Conservation (phyloP, 2,888 invertebrate genomes). For the Junonia oenone region DNA sequence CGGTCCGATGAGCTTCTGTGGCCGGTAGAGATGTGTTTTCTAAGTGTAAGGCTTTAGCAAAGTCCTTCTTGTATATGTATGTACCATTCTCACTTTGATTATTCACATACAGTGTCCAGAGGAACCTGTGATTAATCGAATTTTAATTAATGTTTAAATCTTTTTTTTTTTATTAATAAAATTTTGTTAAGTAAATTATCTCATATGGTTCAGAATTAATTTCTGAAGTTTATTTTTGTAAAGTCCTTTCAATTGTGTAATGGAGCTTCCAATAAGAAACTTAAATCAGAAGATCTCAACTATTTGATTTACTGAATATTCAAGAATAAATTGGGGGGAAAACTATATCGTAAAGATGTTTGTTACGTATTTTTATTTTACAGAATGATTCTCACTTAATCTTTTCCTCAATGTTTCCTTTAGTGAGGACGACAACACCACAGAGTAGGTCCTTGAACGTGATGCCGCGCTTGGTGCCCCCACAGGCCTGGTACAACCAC, state of each 20-base stretch:
- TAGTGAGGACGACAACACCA: slow-evolving; percentile 91
- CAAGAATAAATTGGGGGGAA: background rate
- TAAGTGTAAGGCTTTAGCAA: slow-evolving; percentile 81
- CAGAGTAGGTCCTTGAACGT: slow-evolving; percentile 90
- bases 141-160: background rate
- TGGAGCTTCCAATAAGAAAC: no score
- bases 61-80: slow-evolving; percentile 86
- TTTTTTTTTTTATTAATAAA: background rate
- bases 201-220: background rate
- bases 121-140: slow-evolving; percentile 77
- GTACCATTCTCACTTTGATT: slow-evolving; percentile 83
- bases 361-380: background rate
- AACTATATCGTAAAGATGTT: background rate
- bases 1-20: slow-evolving; percentile 49
- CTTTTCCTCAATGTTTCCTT: slow-evolving; percentile 91
- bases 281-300: no score
- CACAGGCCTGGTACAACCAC: slow-evolving; percentile 90
- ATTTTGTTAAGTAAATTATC: background rate
- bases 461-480: slow-evolving; percentile 90
- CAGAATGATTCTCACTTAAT: slow-evolving; percentile 77
- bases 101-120: slow-evolving; percentile 92
- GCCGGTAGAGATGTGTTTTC: slow-evolving; percentile 71
- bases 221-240: background rate
- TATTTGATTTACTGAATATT: background rate
- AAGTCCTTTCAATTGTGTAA: background rate